phyloP scores from a whole-genome alignment of 2,797 vertebrate species.

The Myotis daubentonii region DNA sequence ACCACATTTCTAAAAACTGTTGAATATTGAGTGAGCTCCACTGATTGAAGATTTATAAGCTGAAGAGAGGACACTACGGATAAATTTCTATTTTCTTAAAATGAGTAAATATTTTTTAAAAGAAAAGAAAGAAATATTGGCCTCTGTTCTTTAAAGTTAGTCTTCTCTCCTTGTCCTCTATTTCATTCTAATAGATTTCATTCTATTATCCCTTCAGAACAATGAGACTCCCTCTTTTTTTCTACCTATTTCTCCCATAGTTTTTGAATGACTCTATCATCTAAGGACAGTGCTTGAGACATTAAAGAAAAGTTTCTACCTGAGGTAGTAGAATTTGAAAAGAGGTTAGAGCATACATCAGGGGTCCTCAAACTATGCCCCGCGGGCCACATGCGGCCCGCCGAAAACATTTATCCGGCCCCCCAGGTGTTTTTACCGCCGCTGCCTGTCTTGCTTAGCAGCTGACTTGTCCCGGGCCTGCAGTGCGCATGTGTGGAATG shows the following conservation, averaged over 20 bases:
- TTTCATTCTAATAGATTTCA: not conserved
- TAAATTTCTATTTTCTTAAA: slow-evolving; percentile 3
- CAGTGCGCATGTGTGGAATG: no score
- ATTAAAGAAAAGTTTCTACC: not conserved
- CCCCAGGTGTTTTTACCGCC: no score
- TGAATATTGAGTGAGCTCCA: not conserved
- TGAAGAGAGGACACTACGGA: not conserved
- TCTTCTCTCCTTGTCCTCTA: not conserved
- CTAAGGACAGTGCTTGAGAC: not conserved
- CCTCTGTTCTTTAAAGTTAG: not conserved
- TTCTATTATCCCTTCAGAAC: not conserved
- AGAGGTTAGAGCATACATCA: not conserved
- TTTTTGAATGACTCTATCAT: not conserved
- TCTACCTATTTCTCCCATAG: not conserved
- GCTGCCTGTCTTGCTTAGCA: no score
- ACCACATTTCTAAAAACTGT: not conserved
- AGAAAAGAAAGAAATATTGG: not conserved
- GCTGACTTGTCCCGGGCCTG: no score
- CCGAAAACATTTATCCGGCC: no score
- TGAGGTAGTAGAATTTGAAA: not conserved
- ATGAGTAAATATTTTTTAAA: not conserved
- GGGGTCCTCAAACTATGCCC: no score
- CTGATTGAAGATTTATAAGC: not conserved
- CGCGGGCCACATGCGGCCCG: no score
- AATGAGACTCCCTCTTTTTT: not conserved